Base-by-base conservation (phyloP, 1,140 invertebrate genomes). In the Papilio machaon region DNA sequence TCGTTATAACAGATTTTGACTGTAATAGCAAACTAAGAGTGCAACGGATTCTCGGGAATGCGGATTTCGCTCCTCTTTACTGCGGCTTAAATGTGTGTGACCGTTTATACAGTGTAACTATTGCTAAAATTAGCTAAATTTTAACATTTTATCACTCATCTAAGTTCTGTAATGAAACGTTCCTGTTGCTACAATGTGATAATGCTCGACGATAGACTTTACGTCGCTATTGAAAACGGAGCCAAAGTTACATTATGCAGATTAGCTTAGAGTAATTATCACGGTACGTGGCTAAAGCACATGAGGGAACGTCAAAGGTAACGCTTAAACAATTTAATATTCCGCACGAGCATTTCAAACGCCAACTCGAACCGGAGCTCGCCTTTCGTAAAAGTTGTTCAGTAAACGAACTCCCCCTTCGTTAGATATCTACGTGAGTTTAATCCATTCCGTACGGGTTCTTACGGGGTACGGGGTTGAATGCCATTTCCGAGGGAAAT, bases 271-370 rank as follows among this genome's bases (percentile, higher is more conserved):
- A 90, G 90, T 92, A 93, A 94, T 94, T 93, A 93, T 91, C 86
- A 88, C 86, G 86, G 88, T 89, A 92, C 91, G 91, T 91, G 90
- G 88, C 84, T 87, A 87, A 88, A 85, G 85, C 85, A 88, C 82
- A 84, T 82, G 84, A 88, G 88, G 88, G 87, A 86, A 89, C 89
- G 89, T 92, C 91, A 92, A 94, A 92, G 91, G 92, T 92, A 92
- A 92, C 90, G 90, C 91, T 94, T 92, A 93, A 93, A 93, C 91
- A 94, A 94, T 94, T 94, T 94, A 93, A 94, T 94, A 94, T 94
- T 94, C 93, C 89, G 89, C 89, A 92, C 91, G 88, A 91, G 90
- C 91, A 93, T 94, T 94, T 92, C 86, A 93, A 94, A 91, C 89
- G 91, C 87, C 88, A 93, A 91, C 91, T 93, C 91, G 89, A 92